Evolutionary conservation across 2,113 vertebrate species (phyloP), one percentile per base, ranked within the genome.

Genomic region (Macquaria australasica): DNA sequence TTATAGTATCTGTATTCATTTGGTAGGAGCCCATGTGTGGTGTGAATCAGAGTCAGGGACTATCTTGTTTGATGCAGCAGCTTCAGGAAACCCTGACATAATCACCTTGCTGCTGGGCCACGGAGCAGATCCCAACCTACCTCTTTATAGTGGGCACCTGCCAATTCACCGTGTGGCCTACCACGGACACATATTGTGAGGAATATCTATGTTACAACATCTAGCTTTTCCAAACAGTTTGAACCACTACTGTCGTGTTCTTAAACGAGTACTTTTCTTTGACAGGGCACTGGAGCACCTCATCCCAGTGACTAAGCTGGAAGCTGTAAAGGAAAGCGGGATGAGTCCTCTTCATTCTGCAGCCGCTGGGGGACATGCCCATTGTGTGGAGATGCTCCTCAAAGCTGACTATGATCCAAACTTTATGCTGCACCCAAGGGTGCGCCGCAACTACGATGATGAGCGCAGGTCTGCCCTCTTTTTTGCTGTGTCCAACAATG

Each of bases 281-380:
- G 45, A 80, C 91, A 99, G 98, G 86, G 96, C 95, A 16, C 85
- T 99, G 37, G 96, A 98, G 91, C 92, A 81, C 5, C 92, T 99
- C 89, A 95, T 98, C 88, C 96, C 97, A 8, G 97, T 96, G 78
- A 99, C 97, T 0, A 88, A 96, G 59, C 82, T 92, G 68, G 90
- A 93, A 10, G 96, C 95, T 23, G 96, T 99, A 58, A 97, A 96
- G 85, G 93, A 92, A 83, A 98, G 98, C 34, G 98, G 98, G 9
- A 98, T 99, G 95, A 99, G 98, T 77, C 98, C 97, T 3, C 88
- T 99, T 75, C 98, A 99, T 86, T 99, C 98, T 4, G 98, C 98
- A 6, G 97, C 98, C 21, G 98, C 97, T 28, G 97, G 97, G 10
- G 96, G 96, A 4, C 97, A 98, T 60, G 89, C 96, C 12, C 92